Conservation (phyloP, 1,140 invertebrate genomes). For the Neodiprion fabricii region DNA sequence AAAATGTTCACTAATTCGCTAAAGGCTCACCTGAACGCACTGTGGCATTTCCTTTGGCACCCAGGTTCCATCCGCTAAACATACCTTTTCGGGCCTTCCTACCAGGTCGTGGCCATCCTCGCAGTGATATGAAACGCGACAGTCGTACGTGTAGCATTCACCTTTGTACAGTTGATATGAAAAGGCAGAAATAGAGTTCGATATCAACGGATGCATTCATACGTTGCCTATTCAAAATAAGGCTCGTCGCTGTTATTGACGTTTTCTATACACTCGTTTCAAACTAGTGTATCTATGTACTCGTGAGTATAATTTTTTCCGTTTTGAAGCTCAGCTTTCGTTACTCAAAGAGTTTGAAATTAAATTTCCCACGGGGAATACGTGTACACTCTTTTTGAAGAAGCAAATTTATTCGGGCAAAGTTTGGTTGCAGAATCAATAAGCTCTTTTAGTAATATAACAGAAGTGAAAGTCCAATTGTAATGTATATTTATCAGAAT, state of each 20-base stretch:
- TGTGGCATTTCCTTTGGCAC: constrained; percentile 86
- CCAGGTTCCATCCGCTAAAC: constrained; percentile 88
- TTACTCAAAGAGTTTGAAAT: no score
- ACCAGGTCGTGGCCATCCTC: constrained; percentile 91
- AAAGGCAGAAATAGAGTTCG: no score
- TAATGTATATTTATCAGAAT: no score
- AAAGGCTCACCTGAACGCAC: constrained; percentile 74
- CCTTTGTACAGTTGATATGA: constrained; percentile 57
- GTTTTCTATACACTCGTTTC: no score
- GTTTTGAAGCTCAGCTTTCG: no score
- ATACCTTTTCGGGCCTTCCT: constrained; percentile 82
- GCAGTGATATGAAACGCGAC: constrained; percentile 91
- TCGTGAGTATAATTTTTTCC: no score
- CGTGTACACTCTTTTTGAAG: background rate
- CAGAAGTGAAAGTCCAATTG: background rate
- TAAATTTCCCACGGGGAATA: no score
- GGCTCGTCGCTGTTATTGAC: no score
- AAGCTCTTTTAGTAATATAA: no score
- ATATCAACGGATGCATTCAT: no score
- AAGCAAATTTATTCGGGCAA: background rate
- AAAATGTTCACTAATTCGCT: background rate
- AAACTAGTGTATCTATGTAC: no score
- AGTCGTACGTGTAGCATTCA: constrained; percentile 90
- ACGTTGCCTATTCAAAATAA: no score
- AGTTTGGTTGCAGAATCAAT: background rate